Evolutionary conservation across 2,797 vertebrate species (phyloP), one percentile per base, ranked within the genome.

Genomic region (Muraenolepis orangiensis): DNA sequence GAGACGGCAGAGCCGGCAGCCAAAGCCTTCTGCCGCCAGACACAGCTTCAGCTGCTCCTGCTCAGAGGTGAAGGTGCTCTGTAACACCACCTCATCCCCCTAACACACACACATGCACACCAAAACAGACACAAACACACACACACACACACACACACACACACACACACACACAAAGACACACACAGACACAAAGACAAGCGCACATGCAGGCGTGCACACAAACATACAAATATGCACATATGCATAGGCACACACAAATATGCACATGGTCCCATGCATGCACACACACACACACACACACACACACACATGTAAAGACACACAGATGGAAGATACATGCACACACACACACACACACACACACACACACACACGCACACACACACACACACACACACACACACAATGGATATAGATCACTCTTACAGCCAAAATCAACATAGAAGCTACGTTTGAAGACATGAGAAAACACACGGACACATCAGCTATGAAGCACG

Each of bases 31-130:
- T 0, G 96, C 95, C 71, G 96, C 96, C 77, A 98, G 89, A 85
- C 96, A 98, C 11, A 98, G 79, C 72, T 98, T 98, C 90, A 96
- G 94, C 71, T 96, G 95, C 71, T 96, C 94, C 79, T 95, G 94
- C 80, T 94, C 94, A 79, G 92, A 89, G 0, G 93, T 94, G 18
- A 95, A 94, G 0, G 94, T 94, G 76, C 96, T 96, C 82, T 97
- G 96, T 79, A 98, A 90, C 78, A 97, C 96, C 80, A 98, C 94
- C 83, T 98, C 96, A 82, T 98, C 97, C 61, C 95, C 95, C 97
- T 98, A 2, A 74, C 46, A 69, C 57, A 51, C 74, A 71, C 72
- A 51, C 31, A 71, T n/a, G 51, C 29, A 16, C 10, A 30, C 67
- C 26, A 64, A 72, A 66, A 70, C 13, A 57, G 28, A 73, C 34